Conservation (phyloP, 2,797 vertebrate genomes). For the Coreius guichenoti region DNA sequence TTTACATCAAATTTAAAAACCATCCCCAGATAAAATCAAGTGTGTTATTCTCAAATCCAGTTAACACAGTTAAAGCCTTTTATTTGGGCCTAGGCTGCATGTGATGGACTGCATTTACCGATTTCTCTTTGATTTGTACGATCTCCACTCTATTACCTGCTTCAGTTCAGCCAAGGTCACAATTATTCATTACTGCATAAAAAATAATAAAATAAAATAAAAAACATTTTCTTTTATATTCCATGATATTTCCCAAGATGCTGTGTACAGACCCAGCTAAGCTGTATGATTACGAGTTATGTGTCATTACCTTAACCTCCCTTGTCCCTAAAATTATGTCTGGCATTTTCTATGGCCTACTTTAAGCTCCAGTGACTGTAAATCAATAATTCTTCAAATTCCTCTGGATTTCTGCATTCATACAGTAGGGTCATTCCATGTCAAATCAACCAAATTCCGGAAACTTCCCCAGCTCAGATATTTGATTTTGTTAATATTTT, state of each 20-base stretch:
- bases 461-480: too few relatives aligned
- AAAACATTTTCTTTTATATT: background rate
- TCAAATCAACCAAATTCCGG: too few relatives aligned
- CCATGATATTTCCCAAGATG: background rate
- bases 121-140: too few relatives aligned
- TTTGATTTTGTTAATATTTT: too few relatives aligned
- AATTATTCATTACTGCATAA: background rate
- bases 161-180: too few relatives aligned
- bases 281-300: background rate
- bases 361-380: background rate
- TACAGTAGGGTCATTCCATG: background rate
- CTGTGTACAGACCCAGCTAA: background rate
- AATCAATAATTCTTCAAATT: slow-evolving; percentile 2
- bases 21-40: too few relatives aligned
- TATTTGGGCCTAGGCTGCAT: too few relatives aligned
- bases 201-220: background rate
- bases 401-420: background rate
- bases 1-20: too few relatives aligned
- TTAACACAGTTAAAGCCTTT: too few relatives aligned
- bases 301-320: background rate
- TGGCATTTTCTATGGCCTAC: background rate
- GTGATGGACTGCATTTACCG: too few relatives aligned
- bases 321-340: background rate
- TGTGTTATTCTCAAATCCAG: too few relatives aligned
- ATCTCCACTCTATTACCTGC: too few relatives aligned